Evolutionary conservation across 2,113 vertebrate genomes (phyloP).

Genomic region (Tachycineta bicolor): DNA sequence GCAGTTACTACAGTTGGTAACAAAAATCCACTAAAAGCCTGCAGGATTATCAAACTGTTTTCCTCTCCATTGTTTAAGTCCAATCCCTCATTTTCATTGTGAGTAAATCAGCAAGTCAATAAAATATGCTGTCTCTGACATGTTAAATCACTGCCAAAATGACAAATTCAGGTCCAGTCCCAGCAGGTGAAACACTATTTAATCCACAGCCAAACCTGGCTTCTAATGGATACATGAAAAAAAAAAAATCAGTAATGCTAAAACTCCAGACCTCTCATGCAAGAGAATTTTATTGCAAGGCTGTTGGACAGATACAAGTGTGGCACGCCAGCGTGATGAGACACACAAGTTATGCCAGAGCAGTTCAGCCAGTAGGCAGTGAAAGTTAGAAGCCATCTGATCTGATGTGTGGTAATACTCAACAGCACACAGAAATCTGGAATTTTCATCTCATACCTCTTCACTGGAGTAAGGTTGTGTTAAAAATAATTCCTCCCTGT

Average conservation of each 20-base stretch:
- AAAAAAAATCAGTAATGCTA: not conserved
- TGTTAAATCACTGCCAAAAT: not conserved
- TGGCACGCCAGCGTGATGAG: not conserved
- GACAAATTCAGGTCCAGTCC: not conserved
- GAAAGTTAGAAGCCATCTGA: constrained; percentile 25
- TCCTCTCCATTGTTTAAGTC: not conserved
- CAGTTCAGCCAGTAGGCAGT: constrained; percentile 20
- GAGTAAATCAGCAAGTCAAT: not conserved
- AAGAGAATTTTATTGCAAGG: not conserved
- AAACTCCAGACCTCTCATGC: not conserved
- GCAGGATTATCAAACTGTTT: not conserved
- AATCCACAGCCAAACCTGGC: not conserved
- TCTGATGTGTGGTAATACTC: not conserved
- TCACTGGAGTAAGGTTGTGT: not conserved
- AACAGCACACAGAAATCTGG: not conserved
- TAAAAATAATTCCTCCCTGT: not conserved
- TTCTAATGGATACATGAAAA: not conserved
- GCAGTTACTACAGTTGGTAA: not conserved
- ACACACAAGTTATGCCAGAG: constrained; percentile 17
- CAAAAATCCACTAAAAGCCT: not conserved
- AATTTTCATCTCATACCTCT: not conserved
- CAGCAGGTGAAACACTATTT: not conserved
- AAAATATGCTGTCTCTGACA: not conserved
- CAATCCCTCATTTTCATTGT: not conserved
- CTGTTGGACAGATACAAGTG: constrained; percentile 11